Conservation (phyloP, 2,113 vertebrate genomes). For the Synodontis membranacea region DNA sequence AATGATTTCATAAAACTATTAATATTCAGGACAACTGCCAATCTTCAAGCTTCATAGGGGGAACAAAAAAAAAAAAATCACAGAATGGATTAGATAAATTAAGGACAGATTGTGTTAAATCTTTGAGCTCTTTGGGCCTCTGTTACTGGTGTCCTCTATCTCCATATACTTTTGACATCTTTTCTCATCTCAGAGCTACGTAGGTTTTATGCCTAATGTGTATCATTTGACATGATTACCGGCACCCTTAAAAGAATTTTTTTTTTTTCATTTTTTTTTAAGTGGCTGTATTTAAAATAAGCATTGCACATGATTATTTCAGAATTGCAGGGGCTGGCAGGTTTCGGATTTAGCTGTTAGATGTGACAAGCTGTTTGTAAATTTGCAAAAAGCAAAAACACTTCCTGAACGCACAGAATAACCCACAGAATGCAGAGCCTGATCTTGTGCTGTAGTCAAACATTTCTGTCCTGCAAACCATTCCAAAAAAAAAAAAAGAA, state of each 20-base stretch:
- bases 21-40: constrained; percentile 27
- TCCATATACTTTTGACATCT: background rate
- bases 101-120: constrained; percentile 12
- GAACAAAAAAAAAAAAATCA: background rate
- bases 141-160: background rate
- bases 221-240: constrained; percentile 7
- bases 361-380: background rate
- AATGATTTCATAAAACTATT: constrained; percentile 32
- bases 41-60: constrained; percentile 27
- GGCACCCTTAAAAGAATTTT: background rate
- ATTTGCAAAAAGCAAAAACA: background rate
- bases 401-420: background rate
- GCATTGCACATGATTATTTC: background rate
- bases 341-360: background rate
- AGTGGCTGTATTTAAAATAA: background rate
- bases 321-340: background rate
- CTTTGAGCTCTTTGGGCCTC: background rate
- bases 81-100: constrained; percentile 34
- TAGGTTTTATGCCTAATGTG: constrained; percentile 20
- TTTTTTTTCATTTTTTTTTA: no score
- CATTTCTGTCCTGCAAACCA: background rate
- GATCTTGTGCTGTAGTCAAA: background rate
- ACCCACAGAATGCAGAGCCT: background rate
- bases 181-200: constrained; percentile 15
- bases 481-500: background rate